Conservation (phyloP, 2,888 invertebrate species). For the Pachliopta kotzebuea region DNA sequence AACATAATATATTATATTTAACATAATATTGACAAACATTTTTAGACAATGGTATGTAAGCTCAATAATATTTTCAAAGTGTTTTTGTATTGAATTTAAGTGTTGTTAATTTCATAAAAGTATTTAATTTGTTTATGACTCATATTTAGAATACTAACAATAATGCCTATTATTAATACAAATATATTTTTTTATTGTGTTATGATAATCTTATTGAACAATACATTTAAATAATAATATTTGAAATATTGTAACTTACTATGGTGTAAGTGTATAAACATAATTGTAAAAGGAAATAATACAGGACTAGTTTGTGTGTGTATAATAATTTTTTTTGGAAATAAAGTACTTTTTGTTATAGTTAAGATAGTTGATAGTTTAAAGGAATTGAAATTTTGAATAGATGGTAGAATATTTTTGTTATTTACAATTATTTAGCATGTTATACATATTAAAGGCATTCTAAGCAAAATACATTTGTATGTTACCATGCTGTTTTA, state of each 20-base stretch:
- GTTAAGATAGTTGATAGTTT: background rate
- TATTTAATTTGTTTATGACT: background rate
- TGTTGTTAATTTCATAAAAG: background rate
- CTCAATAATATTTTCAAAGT: conserved; percentile 4
- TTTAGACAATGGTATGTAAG: conserved; percentile 5
- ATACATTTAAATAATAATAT: background rate
- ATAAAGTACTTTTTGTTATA: background rate
- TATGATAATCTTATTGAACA: background rate
- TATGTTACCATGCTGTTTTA: background rate
- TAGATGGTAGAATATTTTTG: background rate
- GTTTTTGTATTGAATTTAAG: conserved; percentile 2
- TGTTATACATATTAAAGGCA: background rate
- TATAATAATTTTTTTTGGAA: background rate
- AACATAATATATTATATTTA: conserved; percentile 8
- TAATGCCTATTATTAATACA: background rate
- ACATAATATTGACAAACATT: conserved; percentile 2
- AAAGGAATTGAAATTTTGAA: conserved; percentile 17
- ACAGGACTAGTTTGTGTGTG: background rate
- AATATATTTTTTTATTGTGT: background rate
- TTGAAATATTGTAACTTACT: background rate
- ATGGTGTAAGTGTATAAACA: background rate
- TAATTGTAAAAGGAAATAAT: background rate
- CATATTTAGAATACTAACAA: background rate
- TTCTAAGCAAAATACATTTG: background rate
- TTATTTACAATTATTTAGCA: background rate